Conservation (phyloP, 2,888 invertebrate species). For the Eremobia ochroleuca region DNA sequence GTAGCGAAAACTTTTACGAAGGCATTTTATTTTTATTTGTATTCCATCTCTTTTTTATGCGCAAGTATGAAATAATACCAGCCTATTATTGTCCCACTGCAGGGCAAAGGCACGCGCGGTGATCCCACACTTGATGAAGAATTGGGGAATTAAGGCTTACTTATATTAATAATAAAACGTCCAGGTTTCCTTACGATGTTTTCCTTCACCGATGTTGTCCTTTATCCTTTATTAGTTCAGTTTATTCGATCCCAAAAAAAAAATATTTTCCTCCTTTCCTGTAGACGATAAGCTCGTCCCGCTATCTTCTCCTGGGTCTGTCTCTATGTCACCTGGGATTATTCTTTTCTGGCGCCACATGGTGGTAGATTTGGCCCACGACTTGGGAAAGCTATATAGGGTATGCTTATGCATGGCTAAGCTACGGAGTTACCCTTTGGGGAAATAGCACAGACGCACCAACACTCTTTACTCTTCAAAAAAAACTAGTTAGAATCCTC, state of each 20-base stretch:
- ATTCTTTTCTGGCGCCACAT: too few relatives aligned
- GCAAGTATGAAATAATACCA: not conserved
- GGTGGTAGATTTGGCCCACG: too few relatives aligned
- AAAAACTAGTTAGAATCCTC: too few relatives aligned
- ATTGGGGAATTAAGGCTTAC: not conserved
- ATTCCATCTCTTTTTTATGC: not conserved
- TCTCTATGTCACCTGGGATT: too few relatives aligned
- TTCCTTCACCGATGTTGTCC: not conserved
- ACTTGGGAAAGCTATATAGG: too few relatives aligned
- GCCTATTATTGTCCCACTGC: not conserved
- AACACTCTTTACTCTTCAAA: too few relatives aligned
- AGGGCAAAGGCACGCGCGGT: not conserved
- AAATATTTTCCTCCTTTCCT: not conserved
- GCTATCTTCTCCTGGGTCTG: too few relatives aligned
- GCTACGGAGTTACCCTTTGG: too few relatives aligned
- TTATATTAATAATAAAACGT: not conserved
- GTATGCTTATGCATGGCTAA: too few relatives aligned
- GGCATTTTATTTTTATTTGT: not conserved
- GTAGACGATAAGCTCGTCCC: too few relatives aligned
- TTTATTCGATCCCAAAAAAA: not conserved
- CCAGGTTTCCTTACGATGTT: not conserved
- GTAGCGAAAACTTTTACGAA: not conserved
- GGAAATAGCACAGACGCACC: too few relatives aligned
- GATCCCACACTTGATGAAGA: not conserved
- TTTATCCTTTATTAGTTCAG: not conserved